Evolutionary conservation across 2,888 invertebrate species (phyloP).

Genomic region (Oscheius myriophilus): DNA sequence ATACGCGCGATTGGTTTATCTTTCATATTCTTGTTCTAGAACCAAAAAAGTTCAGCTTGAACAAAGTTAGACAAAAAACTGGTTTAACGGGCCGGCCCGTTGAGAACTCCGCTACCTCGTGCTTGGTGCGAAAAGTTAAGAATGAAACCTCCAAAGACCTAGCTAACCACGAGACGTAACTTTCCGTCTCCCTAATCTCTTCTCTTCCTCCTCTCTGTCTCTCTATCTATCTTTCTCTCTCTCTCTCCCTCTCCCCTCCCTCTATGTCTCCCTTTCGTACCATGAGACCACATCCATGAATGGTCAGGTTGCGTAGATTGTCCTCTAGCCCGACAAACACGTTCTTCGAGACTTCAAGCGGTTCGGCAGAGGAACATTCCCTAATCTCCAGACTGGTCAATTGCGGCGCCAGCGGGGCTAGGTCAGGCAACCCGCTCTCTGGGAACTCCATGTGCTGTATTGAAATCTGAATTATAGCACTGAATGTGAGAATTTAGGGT

Average conservation of each 20-base stretch:
- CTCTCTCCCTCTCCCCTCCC: neutral
- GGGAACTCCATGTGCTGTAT: constrained; percentile 61
- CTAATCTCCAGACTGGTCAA: constrained; percentile 48
- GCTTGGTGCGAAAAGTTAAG: no score
- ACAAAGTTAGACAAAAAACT: no score
- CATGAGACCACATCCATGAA: constrained; percentile 59
- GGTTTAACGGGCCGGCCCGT: no score
- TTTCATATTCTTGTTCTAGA: no score
- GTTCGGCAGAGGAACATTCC: constrained; percentile 46
- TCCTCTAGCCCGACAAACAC: constrained; percentile 48
- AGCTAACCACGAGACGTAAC: no score
- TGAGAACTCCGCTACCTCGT: no score
- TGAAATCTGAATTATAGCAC: constrained; percentile 39
- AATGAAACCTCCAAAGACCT: no score
- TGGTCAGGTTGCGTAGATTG: constrained; percentile 49
- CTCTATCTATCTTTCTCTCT: neutral
- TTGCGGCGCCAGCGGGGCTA: constrained; percentile 43
- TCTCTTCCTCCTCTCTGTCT: no score
- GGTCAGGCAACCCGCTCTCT: constrained; percentile 38
- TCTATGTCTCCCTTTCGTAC: constrained; percentile 25
- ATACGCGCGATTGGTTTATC: no score
- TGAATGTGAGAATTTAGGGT: neutral
- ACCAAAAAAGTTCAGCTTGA: no score
- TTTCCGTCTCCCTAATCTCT: no score
- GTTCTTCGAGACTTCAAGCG: constrained; percentile 37